A percentile compares a stretch with the other conserved stretches of the same genome.
These are phyloP conservation scores for Melieria picta DNA, from an alignment of 2,888 invertebrate species.

Conservation along the genomic window DNA sequence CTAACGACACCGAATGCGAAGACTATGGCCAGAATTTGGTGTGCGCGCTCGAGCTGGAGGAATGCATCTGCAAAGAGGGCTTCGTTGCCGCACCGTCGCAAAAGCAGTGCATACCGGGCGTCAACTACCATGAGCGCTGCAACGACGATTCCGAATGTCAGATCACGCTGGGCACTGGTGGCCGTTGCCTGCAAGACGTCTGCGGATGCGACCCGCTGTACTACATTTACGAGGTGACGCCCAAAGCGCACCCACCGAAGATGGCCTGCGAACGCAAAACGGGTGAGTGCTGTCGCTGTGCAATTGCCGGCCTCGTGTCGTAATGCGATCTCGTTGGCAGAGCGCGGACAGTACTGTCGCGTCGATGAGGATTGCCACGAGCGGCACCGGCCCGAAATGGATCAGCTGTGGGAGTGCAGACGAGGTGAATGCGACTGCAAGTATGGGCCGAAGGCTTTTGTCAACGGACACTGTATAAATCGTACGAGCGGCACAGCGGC, in stretches of 20 bases:
- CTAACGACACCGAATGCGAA: conserved; percentile 47
- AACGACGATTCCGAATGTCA: conserved; percentile 47
- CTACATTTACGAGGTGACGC: conserved; percentile 38
- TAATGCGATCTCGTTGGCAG: conserved; percentile 20
- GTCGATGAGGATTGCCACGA: conserved; percentile 49
- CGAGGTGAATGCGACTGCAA: conserved; percentile 49
- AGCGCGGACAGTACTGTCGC: conserved; percentile 49
- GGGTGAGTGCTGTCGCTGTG: conserved; percentile 30
- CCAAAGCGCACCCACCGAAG: conserved; percentile 11
- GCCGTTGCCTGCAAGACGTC: conserved; percentile 42
- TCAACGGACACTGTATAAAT: too few species aligned
- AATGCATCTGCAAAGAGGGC: conserved; percentile 46
- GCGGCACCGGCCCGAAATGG: conserved; percentile 37
- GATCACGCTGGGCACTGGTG: conserved; percentile 46
- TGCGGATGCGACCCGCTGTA: conserved; percentile 48
- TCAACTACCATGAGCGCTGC: conserved; percentile 45
- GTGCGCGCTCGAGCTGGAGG: conserved; percentile 17
- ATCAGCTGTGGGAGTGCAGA: conserved; percentile 49
- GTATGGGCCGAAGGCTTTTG: too few species aligned
- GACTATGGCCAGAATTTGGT: conserved; percentile 22
- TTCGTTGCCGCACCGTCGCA: conserved; percentile 39
- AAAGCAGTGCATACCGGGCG: conserved; percentile 42
- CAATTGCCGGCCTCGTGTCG: neutral
- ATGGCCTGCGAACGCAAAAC: conserved; percentile 31
- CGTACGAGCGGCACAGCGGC: too few species aligned